phyloP scores from a whole-genome alignment of 1,140 invertebrate species.

The Heliconius nattereri region DNA sequence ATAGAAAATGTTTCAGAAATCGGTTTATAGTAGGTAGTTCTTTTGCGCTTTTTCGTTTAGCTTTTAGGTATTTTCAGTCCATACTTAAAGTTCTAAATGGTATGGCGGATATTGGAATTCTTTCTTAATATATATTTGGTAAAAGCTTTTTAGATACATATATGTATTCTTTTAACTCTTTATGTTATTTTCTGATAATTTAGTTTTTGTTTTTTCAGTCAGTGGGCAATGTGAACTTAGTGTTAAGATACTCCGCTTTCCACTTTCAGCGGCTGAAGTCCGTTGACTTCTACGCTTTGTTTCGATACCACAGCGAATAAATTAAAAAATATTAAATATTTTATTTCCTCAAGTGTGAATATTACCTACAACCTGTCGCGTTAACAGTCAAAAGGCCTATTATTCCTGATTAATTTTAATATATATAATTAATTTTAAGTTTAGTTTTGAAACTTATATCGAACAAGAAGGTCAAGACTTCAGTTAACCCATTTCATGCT shows the following conservation, averaged over 20 bases:
- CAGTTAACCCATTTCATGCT: slow-evolving; percentile 19
- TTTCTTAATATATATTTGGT: background rate
- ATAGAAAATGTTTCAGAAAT: slow-evolving; percentile 24
- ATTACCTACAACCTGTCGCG: too few relatives aligned
- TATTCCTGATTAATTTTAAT: too few relatives aligned
- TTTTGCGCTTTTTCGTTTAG: background rate
- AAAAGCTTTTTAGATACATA: background rate
- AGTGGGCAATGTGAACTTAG: too few relatives aligned
- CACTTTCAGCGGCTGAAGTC: too few relatives aligned
- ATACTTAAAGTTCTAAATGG: background rate
- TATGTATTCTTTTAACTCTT: background rate
- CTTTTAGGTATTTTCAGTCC: background rate
- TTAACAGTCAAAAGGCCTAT: too few relatives aligned
- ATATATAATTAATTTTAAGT: background rate
- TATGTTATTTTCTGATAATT: background rate
- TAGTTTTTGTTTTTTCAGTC: too few relatives aligned
- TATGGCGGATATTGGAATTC: background rate
- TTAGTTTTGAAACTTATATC: background rate
- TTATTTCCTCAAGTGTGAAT: too few relatives aligned
- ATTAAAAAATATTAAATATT: too few relatives aligned
- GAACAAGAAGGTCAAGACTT: slow-evolving; percentile 21
- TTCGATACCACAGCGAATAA: too few relatives aligned
- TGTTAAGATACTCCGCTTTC: too few relatives aligned
- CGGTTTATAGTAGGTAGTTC: background rate
- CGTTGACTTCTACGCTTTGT: too few relatives aligned